Evolutionary conservation across 2,888 invertebrate genomes (phyloP), one percentile per base, ranked within the genome.

Genomic region (Leucophenga maculata): DNA sequence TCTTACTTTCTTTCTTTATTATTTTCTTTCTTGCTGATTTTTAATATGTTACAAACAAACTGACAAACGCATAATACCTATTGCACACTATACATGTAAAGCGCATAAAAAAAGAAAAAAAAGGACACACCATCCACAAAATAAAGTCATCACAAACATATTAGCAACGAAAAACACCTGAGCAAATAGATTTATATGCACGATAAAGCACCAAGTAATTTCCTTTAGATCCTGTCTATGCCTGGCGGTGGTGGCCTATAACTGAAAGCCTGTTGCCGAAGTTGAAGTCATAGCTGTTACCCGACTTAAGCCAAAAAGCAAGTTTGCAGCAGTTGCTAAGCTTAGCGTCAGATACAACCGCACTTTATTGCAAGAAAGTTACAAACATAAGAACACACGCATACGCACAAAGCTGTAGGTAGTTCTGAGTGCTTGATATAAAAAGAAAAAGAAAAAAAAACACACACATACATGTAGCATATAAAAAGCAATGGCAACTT

Each of bases 121-220:
- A 69, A 72, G 55, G 55, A 71, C 77, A 75, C 80, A 76, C 77
- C 78, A 83, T 78, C 77, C 82, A 78, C 82, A 81, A 85, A 83
- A 78, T 84, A 83, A 86, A 85, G 86, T 85, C 86, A 83, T 84
- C 86, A 85, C 80, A 83, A 85, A 85, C 81, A 83, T 85, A 85
- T 85, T 83, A 80, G 81, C 78, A 77, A 75, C 77, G 75, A 79
- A 78, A 82, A 82, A 85, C 86, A 86, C 86, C 86, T 85, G 85
- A 85, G 84, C 83, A 85, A 85, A 86, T 85, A 85, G 80, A 82
- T 85, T 81, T 82, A 84, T 83, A 78, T 83, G 78, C 75, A 77
- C 80, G 78, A 81, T 80, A 82, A 77, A 77, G 79, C 77, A 76
- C 74, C 79, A 75, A 78, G 83, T 79, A 78, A 82, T 81, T 81